A percentile compares a stretch with the other conserved stretches of the same genome.
phyloP scores from a whole-genome alignment of 2,113 vertebrate species.

The Plotosus lineatus region DNA sequence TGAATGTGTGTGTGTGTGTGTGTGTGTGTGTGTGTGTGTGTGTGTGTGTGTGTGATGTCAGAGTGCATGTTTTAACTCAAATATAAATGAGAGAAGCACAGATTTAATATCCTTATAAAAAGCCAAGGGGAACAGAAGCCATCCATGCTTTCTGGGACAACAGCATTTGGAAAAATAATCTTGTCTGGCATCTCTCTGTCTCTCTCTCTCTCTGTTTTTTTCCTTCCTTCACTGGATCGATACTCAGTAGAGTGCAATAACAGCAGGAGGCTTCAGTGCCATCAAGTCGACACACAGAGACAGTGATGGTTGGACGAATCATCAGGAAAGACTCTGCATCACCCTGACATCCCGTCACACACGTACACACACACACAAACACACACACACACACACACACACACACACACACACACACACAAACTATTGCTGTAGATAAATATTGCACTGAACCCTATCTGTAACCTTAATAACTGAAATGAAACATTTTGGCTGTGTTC shows the following conservation, averaged over 20 bases:
- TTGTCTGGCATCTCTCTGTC: background rate
- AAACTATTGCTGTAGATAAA: background rate
- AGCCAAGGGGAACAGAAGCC: background rate
- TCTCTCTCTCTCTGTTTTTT: background rate
- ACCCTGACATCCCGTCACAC: constrained; percentile 25
- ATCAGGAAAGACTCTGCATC: constrained; percentile 54
- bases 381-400: background rate
- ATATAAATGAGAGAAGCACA: background rate
- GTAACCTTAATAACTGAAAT: constrained; percentile 1
- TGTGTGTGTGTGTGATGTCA: background rate
- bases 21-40: background rate
- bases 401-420: background rate
- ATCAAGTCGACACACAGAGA: constrained; percentile 52
- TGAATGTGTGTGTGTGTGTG: background rate
- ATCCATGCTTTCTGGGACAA: constrained; percentile 9
- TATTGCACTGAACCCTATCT: background rate
- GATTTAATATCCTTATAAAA: background rate
- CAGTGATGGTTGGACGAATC: constrained; percentile 39
- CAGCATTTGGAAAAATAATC: background rate
- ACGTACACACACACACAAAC: background rate
- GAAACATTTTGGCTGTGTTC: background rate
- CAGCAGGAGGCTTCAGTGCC: constrained; percentile 53
- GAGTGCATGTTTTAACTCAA: constrained; percentile 5
- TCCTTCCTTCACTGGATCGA: constrained; percentile 21
- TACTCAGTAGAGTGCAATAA: constrained; percentile 54